Base-by-base conservation (phyloP, 1,140 invertebrate genomes). In the Eciton burchellii region DNA sequence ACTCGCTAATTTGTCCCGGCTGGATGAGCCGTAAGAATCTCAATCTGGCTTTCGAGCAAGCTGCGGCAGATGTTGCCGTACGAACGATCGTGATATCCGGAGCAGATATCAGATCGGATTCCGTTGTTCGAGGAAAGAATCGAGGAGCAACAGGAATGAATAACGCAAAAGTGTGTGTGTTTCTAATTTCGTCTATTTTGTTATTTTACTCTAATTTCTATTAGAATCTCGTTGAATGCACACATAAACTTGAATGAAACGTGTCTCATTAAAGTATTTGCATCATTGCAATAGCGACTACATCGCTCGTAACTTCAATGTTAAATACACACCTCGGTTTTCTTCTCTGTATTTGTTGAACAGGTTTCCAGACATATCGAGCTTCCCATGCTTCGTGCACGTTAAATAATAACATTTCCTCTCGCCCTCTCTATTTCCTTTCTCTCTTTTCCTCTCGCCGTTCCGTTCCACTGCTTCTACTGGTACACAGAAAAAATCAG, bases 401-500 rank as follows among this genome's bases (percentile, higher is more conserved):
- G 21, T 45, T 9, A 45, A 45, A 68, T 68, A 77, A 74, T 60
- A 74, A 56, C 45, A 71, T 70, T 47, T 65, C 35, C 26, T 9
- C 26, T 63, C 68, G 71, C 63, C 60, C 49, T 72, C 41, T 65
- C 19, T 35, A 21, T 16, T 19, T n/a, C 35, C 14, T 24, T 11
- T 24, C 19, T 29, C 3, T 70, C 16, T 60, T 43, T 29, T 21
- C 43, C 12, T 45, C 47, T 26, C 6, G 11, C 12, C 62, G 19
- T 59, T 57, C 49, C 72, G 16, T 81, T 68, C 41, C 62, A 45
- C 29, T 81, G 41, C 47, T 29, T 76, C 70, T 79, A 59, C 6
- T 87, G 57, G 68, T 85, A 81, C 83, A 79, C 68, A 79, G 62
- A 68, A 89, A 90, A 90, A 89, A 89, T 89, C 81, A 52, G 65